A percentile compares a stretch with the other conserved stretches of the same genome.
phyloP scores from a whole-genome alignment of 2,888 invertebrate species.

The Microplitis manilae region DNA sequence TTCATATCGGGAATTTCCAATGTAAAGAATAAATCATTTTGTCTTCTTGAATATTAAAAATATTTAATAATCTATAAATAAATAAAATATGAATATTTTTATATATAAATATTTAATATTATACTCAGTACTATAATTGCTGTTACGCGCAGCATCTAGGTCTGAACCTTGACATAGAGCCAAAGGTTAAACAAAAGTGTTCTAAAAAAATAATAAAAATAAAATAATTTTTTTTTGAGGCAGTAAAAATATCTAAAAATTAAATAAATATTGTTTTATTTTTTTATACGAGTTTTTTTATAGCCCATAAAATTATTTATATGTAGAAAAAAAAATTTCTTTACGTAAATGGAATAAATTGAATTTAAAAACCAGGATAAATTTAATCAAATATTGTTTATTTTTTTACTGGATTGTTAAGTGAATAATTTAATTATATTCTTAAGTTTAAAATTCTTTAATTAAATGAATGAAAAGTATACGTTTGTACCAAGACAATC shows the following conservation, averaged over 20 bases:
- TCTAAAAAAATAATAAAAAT: constrained; percentile 39
- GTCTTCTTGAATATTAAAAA: neutral
- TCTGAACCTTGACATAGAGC: constrained; percentile 50
- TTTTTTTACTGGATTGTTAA: neutral
- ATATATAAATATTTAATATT: neutral
- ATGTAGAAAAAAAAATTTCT: neutral
- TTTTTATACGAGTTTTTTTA: neutral
- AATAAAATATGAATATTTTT: neutral
- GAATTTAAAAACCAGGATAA: too few relatives aligned
- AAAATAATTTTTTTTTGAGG: neutral
- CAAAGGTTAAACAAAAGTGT: constrained; percentile 50
- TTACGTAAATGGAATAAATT: neutral
- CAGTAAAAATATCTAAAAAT: too few relatives aligned
- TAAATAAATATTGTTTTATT: too few relatives aligned
- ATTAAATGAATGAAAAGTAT: constrained; percentile 3
- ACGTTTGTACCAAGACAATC: constrained; percentile 1
- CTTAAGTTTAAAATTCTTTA: neutral
- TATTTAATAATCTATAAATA: neutral
- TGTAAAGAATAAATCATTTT: neutral
- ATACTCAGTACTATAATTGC: constrained; percentile 2
- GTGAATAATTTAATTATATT: neutral
- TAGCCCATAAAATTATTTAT: neutral
- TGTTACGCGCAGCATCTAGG: constrained; percentile 2
- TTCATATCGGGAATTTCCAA: too few relatives aligned
- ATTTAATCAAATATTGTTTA: too few relatives aligned